These are phyloP conservation scores for Molanna angustata DNA, from an alignment of 2,888 invertebrate genomes.

Conservation along the genomic window DNA sequence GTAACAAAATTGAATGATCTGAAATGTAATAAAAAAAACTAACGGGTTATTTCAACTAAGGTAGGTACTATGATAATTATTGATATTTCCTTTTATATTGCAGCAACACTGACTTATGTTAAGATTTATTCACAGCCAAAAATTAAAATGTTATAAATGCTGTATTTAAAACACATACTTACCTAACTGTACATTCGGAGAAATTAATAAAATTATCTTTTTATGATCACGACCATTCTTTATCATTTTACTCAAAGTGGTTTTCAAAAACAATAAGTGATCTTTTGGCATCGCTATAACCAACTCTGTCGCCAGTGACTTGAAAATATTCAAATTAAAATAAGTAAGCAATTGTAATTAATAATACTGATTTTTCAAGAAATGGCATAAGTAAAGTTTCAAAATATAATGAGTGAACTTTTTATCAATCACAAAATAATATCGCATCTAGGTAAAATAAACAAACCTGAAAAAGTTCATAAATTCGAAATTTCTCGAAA, in stretches of 20 bases:
- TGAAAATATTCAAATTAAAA: not conserved
- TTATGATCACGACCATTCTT: not conserved
- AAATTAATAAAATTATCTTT: not conserved
- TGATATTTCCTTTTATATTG: no score
- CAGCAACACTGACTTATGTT: no score
- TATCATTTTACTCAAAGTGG: not conserved
- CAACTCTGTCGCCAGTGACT: not conserved
- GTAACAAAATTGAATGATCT: no score
- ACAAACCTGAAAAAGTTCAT: slow-evolving; percentile 14
- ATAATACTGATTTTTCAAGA: no score
- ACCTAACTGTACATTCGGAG: not conserved
- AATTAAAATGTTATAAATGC: not conserved
- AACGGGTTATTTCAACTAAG: no score
- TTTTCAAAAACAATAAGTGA: not conserved
- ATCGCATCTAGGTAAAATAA: no score
- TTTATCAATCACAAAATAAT: no score
- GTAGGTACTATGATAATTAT: not conserved
- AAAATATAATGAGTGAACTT: no score
- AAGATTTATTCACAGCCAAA: no score
- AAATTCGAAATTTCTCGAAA: slow-evolving; percentile 10
- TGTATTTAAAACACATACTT: not conserved
- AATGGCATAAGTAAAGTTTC: no score
- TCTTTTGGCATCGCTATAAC: not conserved
- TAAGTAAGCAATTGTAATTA: no score
- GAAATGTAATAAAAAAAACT: no score